These are phyloP conservation scores for Megaceryle maxima DNA, from an alignment of 2,113 vertebrate species.

Conservation along the genomic window DNA sequence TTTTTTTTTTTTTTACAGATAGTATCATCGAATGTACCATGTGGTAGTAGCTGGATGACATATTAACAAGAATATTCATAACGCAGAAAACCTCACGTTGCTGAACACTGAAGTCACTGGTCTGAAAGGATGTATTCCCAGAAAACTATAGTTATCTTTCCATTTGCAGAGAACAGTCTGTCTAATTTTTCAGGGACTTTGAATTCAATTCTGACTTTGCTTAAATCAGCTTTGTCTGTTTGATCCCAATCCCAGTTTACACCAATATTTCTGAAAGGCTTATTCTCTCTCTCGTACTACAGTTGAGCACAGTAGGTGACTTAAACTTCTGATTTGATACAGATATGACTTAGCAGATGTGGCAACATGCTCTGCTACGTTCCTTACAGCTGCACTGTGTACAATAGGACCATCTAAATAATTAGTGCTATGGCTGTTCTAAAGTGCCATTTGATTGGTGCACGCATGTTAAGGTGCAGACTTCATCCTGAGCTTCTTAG, in stretches of 20 bases:
- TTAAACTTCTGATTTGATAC: slow-evolving; percentile 20
- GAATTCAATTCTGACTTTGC: background rate
- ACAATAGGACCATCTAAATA: background rate
- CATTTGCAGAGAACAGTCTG: background rate
- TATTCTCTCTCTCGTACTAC: background rate
- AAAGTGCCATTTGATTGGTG: background rate
- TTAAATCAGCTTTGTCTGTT: background rate
- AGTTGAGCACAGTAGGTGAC: background rate
- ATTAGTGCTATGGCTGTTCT: slow-evolving; percentile 11
- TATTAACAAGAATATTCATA: background rate
- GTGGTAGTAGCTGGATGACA: background rate
- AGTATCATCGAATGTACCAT: background rate
- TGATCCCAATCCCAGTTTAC: background rate
- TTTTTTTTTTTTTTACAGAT: background rate
- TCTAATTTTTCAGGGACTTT: slow-evolving; percentile 19
- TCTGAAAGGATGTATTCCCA: background rate
- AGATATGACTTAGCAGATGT: background rate
- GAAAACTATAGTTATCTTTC: slow-evolving; percentile 29
- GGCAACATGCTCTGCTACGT: background rate
- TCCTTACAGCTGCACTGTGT: background rate
- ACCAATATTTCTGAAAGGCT: slow-evolving; percentile 6
- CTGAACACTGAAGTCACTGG: background rate
- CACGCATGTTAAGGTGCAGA: background rate
- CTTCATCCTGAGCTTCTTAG: background rate
- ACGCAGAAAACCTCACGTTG: background rate